Evolutionary conservation across 2,888 invertebrate genomes (phyloP), one percentile per base, ranked within the genome.

Genomic region (Melieria picta): DNA sequence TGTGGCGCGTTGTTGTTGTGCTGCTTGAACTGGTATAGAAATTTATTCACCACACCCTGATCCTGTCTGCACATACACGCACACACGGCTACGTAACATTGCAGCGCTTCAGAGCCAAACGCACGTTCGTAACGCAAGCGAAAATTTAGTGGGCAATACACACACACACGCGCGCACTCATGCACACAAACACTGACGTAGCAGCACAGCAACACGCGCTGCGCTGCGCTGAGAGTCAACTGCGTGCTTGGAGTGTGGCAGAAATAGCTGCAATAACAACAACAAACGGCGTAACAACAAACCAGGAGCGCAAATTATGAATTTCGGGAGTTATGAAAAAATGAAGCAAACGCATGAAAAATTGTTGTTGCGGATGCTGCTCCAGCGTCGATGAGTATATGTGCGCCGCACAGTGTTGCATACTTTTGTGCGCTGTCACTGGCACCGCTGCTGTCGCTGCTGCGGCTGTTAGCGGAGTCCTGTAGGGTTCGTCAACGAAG

Each of bases 31-130:
- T 74, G 71, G 65, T 74, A 71, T 62, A 72, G 71, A 76, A 76
- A 75, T 72, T 78, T 80, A 84, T 79, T 84, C 83, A 84, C 83
- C 83, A 84, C 84, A 84, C 84, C 83, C 83, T 82, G 82, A 83
- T 82, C 80, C 83, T 82, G 80, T 79, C 79, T 76, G 60, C 47
- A 57, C 45, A 66, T 7, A 52, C 67, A 71, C 11, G 30, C 64
- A 63, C 11, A 45, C 43, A 57, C n/a, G 46, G 47, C n/a, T 43
- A 47, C 48, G 9, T 6, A 11, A 47, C 10, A 30, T 13, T 5
- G 5, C 6, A 47, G 47, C 47, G 30, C 5, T 16, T 45, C 6
- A 57, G 42, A 70, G 10, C n/a, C 6, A 46, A 46, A 45, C 52
- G 46, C 48, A 71, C 65, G 60, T 60, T 58, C 11, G 46, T 45